Evolutionary conservation across 2,797 vertebrate species (phyloP), one percentile per base, ranked within the genome.

Genomic region (Percopsis omiscomaycus): DNA sequence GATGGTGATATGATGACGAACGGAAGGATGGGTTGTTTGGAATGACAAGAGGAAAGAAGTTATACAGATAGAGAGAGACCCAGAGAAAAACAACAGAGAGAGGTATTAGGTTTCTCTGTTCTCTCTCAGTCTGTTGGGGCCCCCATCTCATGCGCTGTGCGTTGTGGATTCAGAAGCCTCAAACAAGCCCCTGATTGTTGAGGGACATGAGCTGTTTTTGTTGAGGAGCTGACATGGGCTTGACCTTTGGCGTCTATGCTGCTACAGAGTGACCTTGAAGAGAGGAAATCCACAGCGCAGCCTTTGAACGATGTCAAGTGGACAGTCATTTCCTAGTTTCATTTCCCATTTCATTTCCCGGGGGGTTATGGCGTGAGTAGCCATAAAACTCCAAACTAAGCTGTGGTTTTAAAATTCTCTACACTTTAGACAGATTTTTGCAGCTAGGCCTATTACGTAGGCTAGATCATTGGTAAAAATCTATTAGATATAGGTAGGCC

Each of bases 161-260:
- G 63, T 60, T 53, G 61, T 58, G 5, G 66, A 4, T 12, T 60
- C 73, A 64, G 61, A 64, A 80, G 49, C 71, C 50, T 75, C 77
- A 73, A 83, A 92, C 91, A 89, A 86, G 74, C 72, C 74, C 47
- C 78, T 50, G 81, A 90, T 89, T 91, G 89, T 92, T 83, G 78
- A 52, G 66, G 80, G 84, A 89, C 76, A 78, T 71, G 86, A 87
- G 78, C 79, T 84, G 78, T 88, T 86, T 86, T 88, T 89, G 79
- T 86, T 81, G 75, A 71, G 61, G 44, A 67, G 74, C 68, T 79
- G 86, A 88, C 82, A 87, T 80, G 77, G 76, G 77, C 80, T 88
- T 91, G 90, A 91, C 91, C 91, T 78, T 74, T 45, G 77, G 77
- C 80, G 82, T 90, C 81, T 52, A 2, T 54, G 68, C 73, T 55